Evolutionary conservation across 2,888 invertebrate species (phyloP), one percentile per base, ranked within the genome.

Genomic region (Graphium colonna): DNA sequence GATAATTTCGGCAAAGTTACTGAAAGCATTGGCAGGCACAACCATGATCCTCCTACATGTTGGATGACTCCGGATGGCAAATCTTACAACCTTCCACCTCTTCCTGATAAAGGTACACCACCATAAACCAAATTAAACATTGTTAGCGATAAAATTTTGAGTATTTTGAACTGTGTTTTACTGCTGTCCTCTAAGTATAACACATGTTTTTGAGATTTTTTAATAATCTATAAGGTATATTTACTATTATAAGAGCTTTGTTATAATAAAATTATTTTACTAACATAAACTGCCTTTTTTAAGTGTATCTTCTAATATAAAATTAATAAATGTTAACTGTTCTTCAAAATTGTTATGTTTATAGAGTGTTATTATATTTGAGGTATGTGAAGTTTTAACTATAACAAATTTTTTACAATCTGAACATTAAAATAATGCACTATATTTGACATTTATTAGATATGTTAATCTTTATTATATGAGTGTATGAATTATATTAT

Each of bases 41-140:
- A 89, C 55, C 89, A 89, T 55, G 89, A 89, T 40, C 89, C 89
- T 33, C 89, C 89, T 0, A 89, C 88, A 0, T 85, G 85, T 60
- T 89, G 89, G 89, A 86, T 88, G 87, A 88, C 89, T 4, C 89
- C 89, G 0, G 89, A 89, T 58, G 89, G 89, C 12, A 88, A 89
- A 52, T 85, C 86, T 0, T 89, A 89, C 57, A 89, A 66, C 57
- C 67, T 89, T 1, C 89, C 89, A 0, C 84, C 86, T 0, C 58
- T 85, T 33, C 79, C 84, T 0, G 77, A 85, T 33, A 79, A 74
- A 57, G 75, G 69, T 54, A 65, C 74, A 40, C 71, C 73, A 48
- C 31, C 43, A 12, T 54, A 45, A 54, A 49, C 21, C 49, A 49
- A 49, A 51, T 36, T 40, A 71, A 66, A 63, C 33, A 12, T n/a